Conservation (phyloP, 1,140 invertebrate genomes). For the Bombus polaris region DNA sequence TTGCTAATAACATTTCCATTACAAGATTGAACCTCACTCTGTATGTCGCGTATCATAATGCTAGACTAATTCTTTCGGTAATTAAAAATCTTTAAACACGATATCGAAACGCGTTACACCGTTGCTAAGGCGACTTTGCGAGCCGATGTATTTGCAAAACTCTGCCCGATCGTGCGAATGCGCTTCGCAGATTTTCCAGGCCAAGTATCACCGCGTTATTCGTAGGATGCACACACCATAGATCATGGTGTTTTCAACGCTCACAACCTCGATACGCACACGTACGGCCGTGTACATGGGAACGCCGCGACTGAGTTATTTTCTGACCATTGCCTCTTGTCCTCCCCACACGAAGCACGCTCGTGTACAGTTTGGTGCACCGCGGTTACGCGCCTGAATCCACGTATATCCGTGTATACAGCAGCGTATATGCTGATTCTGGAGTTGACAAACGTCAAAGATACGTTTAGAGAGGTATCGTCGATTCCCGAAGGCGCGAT, state of each 20-base stretch:
- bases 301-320: conserved; percentile 67
- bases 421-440: neutral
- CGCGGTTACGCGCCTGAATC: neutral
- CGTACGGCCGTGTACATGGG: conserved; percentile 54
- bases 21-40: neutral
- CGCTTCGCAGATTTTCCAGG: conserved; percentile 60
- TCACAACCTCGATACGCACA: conserved; percentile 8
- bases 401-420: neutral
- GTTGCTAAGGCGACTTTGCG: conserved; percentile 12
- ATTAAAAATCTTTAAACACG: neutral
- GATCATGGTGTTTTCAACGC: conserved; percentile 66
- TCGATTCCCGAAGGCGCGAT: neutral
- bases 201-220: conserved; percentile 57
- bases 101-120: conserved; percentile 17
- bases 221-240: conserved; percentile 59
- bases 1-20: conserved; percentile 29
- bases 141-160: neutral
- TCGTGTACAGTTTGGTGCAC: conserved; percentile 39
- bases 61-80: neutral
- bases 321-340: conserved; percentile 66
- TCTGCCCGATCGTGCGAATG: conserved; percentile 34
- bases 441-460: conserved; percentile 6
- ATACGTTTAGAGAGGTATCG: neutral
- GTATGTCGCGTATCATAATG: neutral
- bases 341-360: conserved; percentile 14